Percentiles rank a stretch among this genome's conserved stretches.
phyloP scores from a whole-genome alignment of 2,888 invertebrate species.

The Gymnosoma rotundatum region DNA sequence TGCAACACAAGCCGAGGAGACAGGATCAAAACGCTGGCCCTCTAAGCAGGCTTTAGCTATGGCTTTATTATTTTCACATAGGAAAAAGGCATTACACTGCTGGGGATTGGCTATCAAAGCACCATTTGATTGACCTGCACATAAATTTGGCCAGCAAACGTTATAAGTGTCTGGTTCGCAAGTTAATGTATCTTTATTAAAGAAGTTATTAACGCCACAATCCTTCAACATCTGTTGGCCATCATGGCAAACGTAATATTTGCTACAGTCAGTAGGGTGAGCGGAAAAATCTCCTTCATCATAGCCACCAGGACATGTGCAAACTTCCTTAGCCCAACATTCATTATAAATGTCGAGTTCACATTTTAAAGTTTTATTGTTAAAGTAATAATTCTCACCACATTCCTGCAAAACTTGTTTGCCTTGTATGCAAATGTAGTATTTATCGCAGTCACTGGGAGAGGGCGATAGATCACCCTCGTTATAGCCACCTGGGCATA shows the following conservation, averaged over 20 bases:
- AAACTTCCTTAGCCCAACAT: conserved; percentile 51
- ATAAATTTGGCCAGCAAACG: conserved; percentile 71
- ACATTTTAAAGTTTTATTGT: conserved; percentile 17
- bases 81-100: conserved; percentile 75
- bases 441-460: conserved; percentile 73
- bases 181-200: conserved; percentile 64
- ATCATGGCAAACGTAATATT: conserved; percentile 74
- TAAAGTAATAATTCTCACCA: conserved; percentile 45
- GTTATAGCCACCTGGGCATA: conserved; percentile 35
- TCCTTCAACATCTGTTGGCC: conserved; percentile 72
- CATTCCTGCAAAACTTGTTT: conserved; percentile 71
- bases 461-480: conserved; percentile 68
- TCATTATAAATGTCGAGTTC: conserved; percentile 38
- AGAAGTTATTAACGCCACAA: conserved; percentile 76
- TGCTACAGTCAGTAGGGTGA: conserved; percentile 74
- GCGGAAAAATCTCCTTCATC: conserved; percentile 71
- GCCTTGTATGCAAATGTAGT: conserved; percentile 73
- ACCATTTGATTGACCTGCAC: conserved; percentile 75
- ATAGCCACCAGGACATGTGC: conserved; percentile 73
- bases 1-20: conserved; percentile 56
- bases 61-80: conserved; percentile 75
- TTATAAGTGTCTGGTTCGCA: conserved; percentile 73
- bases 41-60: conserved; percentile 68
- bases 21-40: conserved; percentile 74
- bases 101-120: conserved; percentile 72